phyloP scores from a whole-genome alignment of 1,140 invertebrate species.

The Telenomus remus region DNA sequence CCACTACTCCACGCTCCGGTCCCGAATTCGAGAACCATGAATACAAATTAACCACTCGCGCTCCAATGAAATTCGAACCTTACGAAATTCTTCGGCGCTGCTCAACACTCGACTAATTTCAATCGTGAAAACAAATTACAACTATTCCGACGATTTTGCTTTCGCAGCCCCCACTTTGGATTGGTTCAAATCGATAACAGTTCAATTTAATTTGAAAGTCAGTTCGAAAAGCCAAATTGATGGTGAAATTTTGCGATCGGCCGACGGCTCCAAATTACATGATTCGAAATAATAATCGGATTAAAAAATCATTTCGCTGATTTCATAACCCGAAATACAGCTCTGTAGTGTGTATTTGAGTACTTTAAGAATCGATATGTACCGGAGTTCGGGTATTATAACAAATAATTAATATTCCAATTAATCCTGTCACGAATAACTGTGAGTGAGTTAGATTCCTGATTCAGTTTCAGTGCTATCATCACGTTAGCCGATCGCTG shows the following conservation, averaged over 20 bases:
- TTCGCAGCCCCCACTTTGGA: too few relatives aligned
- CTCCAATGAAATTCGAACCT: slow-evolving; percentile 31
- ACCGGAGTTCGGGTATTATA: slow-evolving; percentile 53
- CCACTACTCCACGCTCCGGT: slow-evolving; percentile 23
- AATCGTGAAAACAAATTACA: background rate
- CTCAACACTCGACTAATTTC: slow-evolving; percentile 8
- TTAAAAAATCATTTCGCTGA: too few relatives aligned
- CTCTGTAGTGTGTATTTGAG: slow-evolving; percentile 13
- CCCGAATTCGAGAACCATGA: slow-evolving; percentile 38
- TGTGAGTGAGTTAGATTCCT: slow-evolving; percentile 64
- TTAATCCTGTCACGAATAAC: slow-evolving; percentile 63
- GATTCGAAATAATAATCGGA: too few relatives aligned
- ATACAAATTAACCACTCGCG: slow-evolving; percentile 52
- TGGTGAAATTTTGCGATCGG: too few relatives aligned
- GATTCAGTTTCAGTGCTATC: slow-evolving; percentile 63
- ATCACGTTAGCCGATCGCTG: slow-evolving; percentile 51
- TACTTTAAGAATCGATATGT: slow-evolving; percentile 27
- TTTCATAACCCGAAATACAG: slow-evolving; percentile 6
- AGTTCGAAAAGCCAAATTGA: too few relatives aligned
- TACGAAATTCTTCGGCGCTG: slow-evolving; percentile 20
- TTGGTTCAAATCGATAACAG: too few relatives aligned
- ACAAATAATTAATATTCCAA: slow-evolving; percentile 61
- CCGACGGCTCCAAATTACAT: too few relatives aligned
- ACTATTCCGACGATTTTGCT: slow-evolving; percentile 10
- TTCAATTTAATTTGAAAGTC: too few relatives aligned